Evolutionary conservation across 2,113 vertebrate genomes (phyloP).

Genomic region (Cheirogaleus medius): DNA sequence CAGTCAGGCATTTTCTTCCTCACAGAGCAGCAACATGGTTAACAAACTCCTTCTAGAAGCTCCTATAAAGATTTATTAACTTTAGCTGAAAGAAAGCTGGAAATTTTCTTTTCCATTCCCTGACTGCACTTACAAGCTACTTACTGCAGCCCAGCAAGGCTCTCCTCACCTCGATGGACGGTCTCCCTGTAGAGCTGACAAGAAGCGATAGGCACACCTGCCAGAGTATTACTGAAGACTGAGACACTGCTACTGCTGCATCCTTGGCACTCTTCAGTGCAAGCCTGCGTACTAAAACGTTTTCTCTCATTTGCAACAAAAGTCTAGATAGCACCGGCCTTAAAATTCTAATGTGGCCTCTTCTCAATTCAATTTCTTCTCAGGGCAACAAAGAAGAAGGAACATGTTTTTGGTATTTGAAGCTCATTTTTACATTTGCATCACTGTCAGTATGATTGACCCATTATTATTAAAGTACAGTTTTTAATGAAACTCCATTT

Average conservation of each 20-base stretch:
- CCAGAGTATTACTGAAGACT: background rate
- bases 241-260: background rate
- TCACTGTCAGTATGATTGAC: conserved; percentile 63
- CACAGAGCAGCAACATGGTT: background rate
- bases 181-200: background rate
- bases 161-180: background rate
- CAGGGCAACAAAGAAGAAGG: background rate
- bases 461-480: conserved; percentile 70
- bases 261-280: background rate
- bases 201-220: background rate
- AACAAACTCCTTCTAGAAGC: background rate
- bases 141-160: background rate
- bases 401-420: background rate
- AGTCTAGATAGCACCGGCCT: background rate
- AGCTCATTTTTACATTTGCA: conserved; percentile 44
- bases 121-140: background rate
- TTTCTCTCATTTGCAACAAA: background rate
- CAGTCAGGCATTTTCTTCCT: background rate
- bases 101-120: background rate
- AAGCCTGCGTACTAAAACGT: background rate
- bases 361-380: background rate
- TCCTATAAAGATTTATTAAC: background rate
- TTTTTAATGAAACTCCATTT: conserved; percentile 78
- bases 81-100: background rate
- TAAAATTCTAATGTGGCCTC: background rate